Base-by-base conservation (phyloP, 2,113 vertebrate species). In the Epinephelus fuscoguttatus region DNA sequence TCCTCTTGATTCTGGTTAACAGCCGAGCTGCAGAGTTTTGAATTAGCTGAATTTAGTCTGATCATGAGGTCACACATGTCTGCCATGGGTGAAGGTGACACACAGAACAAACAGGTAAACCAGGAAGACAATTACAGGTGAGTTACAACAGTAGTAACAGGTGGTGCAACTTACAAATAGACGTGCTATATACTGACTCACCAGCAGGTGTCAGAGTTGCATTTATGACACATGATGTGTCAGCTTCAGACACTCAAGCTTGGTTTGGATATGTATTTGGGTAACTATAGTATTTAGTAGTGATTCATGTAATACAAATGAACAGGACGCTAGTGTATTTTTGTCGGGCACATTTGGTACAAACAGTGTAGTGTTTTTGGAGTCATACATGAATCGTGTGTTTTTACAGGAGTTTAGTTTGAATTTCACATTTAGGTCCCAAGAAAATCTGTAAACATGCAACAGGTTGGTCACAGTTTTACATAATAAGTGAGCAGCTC, bases 141-240 rank as follows among this genome's bases (percentile, higher is more conserved):
- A 57, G 30, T 68, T 40, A 19, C 25, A 19, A 68, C 40, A n/a
- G 9, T 50, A 61, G 19, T 68, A 67, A 68, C 10, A 59, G 37
- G 68, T 67, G n/a, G 33, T 62, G 27, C 14, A 23, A 4, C 11
- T 53, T 70, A 25, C 6, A n/a, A 18, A 23, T 47, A 5, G 52
- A 55, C 1, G 1, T 68, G 15, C 0, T 59, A 1, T 59, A 19
- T 2, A n/a, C 55, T 17, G 25, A 25, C 6, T 59, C 30, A 81
- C 90, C 94, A 94, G 87, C 78, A 94, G 93, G 84, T 90, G 94
- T 91, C 93, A 90, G 75, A 82, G 40, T 84, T 40, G 1, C 15
- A 23, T 55, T 40, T 21, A 7, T 52, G 2, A 49, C 27, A 70
- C 14, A 17, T 37, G 4, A 5, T 2, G 13, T 67, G 1, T 67